Conservation (phyloP, 2,888 invertebrate species). For the Petrolisthes manimaculis region DNA sequence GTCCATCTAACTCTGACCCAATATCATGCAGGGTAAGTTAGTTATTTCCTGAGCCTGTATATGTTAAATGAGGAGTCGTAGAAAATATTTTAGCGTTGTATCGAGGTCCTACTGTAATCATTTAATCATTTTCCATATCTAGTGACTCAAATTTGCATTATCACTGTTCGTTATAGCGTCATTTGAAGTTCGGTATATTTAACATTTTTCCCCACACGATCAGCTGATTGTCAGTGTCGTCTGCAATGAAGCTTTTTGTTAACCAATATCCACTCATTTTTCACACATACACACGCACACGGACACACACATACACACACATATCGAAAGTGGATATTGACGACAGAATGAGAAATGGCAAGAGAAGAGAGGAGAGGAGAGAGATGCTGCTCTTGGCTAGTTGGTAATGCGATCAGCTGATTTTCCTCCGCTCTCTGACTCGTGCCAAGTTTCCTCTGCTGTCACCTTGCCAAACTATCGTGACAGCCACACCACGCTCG, state of each 20-base stretch:
- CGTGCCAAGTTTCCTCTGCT: conserved; percentile 10
- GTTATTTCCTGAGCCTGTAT: too few species aligned
- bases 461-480: conserved; percentile 1
- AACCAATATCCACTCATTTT: neutral
- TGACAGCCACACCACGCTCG: neutral
- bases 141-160: too few species aligned
- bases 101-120: too few species aligned
- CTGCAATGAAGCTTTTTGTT: neutral
- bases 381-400: neutral
- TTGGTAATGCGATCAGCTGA: neutral
- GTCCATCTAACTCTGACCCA: too few species aligned
- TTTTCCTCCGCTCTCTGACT: neutral
- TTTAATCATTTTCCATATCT: too few species aligned
- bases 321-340: neutral
- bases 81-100: too few species aligned
- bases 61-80: too few species aligned
- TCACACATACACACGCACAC: neutral
- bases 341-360: neutral
- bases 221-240: conserved; percentile 25
- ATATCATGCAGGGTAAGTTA: too few species aligned
- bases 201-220: neutral
- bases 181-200: neutral
- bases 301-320: neutral
- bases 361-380: neutral
- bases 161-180: too few species aligned